Conservation (phyloP, 1,140 invertebrate genomes). For the Mamestra configurata region DNA sequence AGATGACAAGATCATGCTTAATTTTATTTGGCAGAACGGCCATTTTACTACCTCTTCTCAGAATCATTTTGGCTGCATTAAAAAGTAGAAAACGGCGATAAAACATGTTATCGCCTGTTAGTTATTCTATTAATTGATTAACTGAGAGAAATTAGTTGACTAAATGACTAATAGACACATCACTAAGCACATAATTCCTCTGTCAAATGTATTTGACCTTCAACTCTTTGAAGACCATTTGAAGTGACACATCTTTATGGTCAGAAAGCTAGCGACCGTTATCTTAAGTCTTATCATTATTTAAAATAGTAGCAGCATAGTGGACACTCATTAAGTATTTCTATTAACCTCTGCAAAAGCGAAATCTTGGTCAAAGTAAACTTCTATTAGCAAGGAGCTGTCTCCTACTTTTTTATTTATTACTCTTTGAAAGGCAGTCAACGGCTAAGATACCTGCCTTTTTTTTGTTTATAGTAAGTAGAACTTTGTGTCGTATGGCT, state of each 20-base stretch:
- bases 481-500: too few relatives aligned
- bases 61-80: not conserved
- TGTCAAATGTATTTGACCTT: conserved; percentile 58
- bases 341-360: not conserved
- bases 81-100: not conserved
- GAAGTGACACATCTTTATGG: conserved; percentile 12
- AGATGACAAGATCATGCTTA: not conserved
- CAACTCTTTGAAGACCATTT: conserved; percentile 53
- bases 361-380: not conserved
- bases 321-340: conserved; percentile 9
- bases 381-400: not conserved
- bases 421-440: not conserved
- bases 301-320: conserved; percentile 9
- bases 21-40: not conserved
- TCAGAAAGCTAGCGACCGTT: conserved; percentile 19
- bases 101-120: not conserved
- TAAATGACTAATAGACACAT: conserved; percentile 30
- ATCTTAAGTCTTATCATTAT: conserved; percentile 9
- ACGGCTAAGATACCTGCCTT: not conserved
- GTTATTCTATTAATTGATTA: not conserved
- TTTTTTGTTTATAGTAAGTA: too few relatives aligned
- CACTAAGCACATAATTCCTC: conserved; percentile 34
- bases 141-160: conserved; percentile 3
- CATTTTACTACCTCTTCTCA: not conserved
- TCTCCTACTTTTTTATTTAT: not conserved